Evolutionary conservation across 2,888 invertebrate genomes (phyloP).

Genomic region (Therioaphis trifolii): DNA sequence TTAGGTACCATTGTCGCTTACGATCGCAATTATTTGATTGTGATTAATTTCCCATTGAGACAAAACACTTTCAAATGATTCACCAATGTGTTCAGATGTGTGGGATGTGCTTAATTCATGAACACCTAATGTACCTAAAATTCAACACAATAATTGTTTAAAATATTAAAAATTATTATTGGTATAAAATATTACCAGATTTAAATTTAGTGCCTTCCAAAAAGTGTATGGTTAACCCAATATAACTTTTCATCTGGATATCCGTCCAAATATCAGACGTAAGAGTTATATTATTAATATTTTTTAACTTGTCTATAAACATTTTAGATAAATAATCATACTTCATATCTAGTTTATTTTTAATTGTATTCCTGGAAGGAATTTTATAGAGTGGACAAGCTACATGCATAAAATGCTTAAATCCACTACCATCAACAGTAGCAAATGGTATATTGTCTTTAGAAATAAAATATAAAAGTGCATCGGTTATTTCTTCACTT

Average conservation of each 20-base stretch:
- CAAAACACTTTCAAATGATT: conserved; percentile 4
- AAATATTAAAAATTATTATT: background rate
- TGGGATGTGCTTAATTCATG: background rate
- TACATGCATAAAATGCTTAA: background rate
- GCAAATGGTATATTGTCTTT: conserved; percentile 7
- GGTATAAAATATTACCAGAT: conserved; percentile 7
- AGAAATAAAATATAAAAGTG: background rate
- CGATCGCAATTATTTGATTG: background rate
- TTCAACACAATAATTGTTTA: background rate
- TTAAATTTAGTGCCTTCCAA: conserved; percentile 1
- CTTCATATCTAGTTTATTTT: background rate
- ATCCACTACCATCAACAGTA: background rate
- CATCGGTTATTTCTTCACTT: conserved; percentile 1
- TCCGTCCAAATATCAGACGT: conserved; percentile 10
- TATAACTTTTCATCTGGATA: background rate
- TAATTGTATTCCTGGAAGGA: conserved; percentile 10
- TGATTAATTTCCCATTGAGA: conserved; percentile 8
- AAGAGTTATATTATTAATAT: background rate
- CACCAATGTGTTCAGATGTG: background rate
- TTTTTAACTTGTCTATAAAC: background rate
- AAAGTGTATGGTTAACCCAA: conserved; percentile 3
- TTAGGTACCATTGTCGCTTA: conserved; percentile 2
- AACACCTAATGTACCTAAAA: conserved; percentile 18
- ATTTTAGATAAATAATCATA: conserved; percentile 1
- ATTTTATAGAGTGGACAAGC: background rate